Percentiles rank a stretch among this genome's conserved stretches.
These are phyloP conservation scores for Selene dorsalis DNA, from an alignment of 2,797 vertebrate genomes.

Conservation along the genomic window DNA sequence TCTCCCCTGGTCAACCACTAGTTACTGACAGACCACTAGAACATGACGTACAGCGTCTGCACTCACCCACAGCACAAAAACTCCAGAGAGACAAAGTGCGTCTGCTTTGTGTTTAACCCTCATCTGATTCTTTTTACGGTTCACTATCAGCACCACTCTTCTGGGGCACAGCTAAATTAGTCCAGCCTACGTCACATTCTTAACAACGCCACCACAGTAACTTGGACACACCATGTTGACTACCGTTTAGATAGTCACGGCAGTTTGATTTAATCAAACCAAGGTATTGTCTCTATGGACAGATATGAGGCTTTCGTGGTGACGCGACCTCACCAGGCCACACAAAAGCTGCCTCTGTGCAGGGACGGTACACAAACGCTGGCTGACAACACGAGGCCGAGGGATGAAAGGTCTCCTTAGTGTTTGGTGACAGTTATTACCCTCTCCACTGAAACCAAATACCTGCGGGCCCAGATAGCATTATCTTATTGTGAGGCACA, in stretches of 20 bases:
- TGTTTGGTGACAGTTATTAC: constrained; percentile 84
- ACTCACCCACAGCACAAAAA: constrained; percentile 13
- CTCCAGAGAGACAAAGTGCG: constrained; percentile 36
- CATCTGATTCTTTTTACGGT: constrained; percentile 52
- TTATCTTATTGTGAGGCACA: constrained; percentile 79
- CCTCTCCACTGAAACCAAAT: constrained; percentile 82
- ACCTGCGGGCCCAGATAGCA: constrained; percentile 82
- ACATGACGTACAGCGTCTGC: neutral
- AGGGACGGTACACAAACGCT: constrained; percentile 71
- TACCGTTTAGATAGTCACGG: constrained; percentile 77
- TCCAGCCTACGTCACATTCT: constrained; percentile 65
- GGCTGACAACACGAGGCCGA: constrained; percentile 71
- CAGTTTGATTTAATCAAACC: constrained; percentile 82
- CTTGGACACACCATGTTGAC: constrained; percentile 66
- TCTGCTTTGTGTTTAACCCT: constrained; percentile 35
- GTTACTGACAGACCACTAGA: constrained; percentile 41
- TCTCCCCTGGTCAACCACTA: constrained; percentile 45
- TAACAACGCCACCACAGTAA: constrained; percentile 57
- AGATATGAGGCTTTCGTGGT: constrained; percentile 71
- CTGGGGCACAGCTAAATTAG: constrained; percentile 62
- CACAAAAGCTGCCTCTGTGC: constrained; percentile 80
- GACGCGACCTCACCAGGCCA: constrained; percentile 64
- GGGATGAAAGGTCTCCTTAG: constrained; percentile 82
- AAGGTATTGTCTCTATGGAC: constrained; percentile 71
- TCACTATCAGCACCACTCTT: constrained; percentile 60